These are phyloP conservation scores for Spilosoma lubricipeda DNA, from an alignment of 2,888 invertebrate genomes.

Conservation along the genomic window DNA sequence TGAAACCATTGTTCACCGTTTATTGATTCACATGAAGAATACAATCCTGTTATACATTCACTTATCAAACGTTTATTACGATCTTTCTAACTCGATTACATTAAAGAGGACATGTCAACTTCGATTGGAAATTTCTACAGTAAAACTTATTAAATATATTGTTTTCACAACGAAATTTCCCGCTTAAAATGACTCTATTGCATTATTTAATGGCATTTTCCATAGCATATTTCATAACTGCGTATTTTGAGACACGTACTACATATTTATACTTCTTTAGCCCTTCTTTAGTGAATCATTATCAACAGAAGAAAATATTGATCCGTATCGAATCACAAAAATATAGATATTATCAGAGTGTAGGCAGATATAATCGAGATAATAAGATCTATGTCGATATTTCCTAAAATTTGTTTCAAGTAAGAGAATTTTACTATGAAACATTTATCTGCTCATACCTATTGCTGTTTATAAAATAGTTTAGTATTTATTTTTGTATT, in stretches of 20 bases:
- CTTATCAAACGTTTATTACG: constrained; percentile 39
- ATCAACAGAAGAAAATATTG: neutral
- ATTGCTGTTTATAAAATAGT: neutral
- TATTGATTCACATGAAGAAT: constrained; percentile 16
- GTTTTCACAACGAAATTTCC: constrained; percentile 22
- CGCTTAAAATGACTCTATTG: neutral
- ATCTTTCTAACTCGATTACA: constrained; percentile 41
- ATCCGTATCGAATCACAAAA: neutral
- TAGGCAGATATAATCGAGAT: neutral
- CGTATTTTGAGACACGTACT: neutral
- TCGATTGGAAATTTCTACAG: constrained; percentile 56
- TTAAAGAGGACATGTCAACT: constrained; percentile 57
- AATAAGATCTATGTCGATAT: neutral
- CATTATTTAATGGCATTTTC: too few species aligned
- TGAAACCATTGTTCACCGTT: constrained; percentile 35
- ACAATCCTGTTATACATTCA: constrained; percentile 34
- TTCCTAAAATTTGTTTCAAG: neutral
- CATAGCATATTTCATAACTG: neutral
- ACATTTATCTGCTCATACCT: neutral
- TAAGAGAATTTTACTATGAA: neutral
- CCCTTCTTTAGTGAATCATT: neutral
- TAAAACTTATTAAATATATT: constrained; percentile 29
- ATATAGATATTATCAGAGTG: neutral
- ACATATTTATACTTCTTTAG: neutral
- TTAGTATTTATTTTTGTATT: too few species aligned